Percentiles rank a stretch among this genome's conserved stretches.
Conservation (phyloP, 2,888 invertebrate species). For the Lasioglossum morio region DNA sequence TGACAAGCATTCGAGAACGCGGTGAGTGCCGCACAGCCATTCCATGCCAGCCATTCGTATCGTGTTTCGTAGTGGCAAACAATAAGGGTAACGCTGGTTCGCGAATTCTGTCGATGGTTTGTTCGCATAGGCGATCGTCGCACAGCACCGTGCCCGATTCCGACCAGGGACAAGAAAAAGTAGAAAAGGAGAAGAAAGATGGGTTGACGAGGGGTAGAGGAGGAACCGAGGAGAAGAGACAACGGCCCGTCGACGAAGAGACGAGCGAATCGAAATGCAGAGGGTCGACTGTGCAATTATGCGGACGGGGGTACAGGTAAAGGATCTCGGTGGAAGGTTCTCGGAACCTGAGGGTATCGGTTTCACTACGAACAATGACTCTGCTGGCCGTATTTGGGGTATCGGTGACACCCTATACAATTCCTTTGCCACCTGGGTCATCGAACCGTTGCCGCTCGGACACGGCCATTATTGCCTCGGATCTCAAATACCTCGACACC, state of each 20-base stretch:
- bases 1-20: conserved; percentile 23
- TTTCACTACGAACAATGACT: conserved; percentile 75
- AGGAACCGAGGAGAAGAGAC: no score
- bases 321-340: conserved; percentile 35
- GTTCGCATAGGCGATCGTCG: neutral
- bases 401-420: conserved; percentile 78
- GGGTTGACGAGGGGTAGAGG: neutral
- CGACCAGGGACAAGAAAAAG: neutral
- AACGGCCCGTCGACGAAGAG: no score
- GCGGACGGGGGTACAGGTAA: conserved; percentile 54
- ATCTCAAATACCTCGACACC: conserved; percentile 50
- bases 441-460: conserved; percentile 41
- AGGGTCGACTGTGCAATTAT: conserved; percentile 63
- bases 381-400: conserved; percentile 76
- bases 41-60: conserved; percentile 19
- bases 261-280: conserved; percentile 1
- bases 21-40: neutral
- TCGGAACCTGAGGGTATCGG: conserved; percentile 69
- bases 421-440: conserved; percentile 75
- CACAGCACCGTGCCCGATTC: neutral
- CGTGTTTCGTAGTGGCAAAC: conserved; percentile 31
- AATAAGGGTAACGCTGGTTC: conserved; percentile 21
- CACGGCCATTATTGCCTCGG: conserved; percentile 45
- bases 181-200: neutral
- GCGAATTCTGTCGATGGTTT: neutral